Percentiles rank a stretch among this genome's conserved stretches.
Evolutionary conservation across 2,113 vertebrate genomes (phyloP).

Genomic region (Capreolus pygargus): DNA sequence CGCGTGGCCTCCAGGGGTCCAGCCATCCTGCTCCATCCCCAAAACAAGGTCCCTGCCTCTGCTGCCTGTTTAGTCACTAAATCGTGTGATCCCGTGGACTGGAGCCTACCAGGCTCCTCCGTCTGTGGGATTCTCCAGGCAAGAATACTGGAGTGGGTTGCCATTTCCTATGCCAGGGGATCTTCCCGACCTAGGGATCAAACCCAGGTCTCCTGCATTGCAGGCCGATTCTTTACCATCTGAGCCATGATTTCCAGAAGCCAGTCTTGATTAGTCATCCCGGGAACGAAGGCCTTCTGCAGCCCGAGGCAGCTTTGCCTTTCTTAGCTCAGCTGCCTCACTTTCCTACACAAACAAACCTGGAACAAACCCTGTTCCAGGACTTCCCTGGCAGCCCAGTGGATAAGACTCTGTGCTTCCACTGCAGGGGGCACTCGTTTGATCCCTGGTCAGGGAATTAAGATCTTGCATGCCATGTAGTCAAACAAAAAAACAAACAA

Average conservation of each 20-base stretch:
- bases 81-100: neutral
- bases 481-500: neutral
- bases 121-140: neutral
- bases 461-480: neutral
- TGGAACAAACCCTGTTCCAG: neutral
- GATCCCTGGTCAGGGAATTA: neutral
- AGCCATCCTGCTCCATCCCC: neutral
- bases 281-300: neutral
- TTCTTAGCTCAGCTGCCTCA: neutral
- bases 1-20: neutral
- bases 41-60: neutral
- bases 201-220: neutral
- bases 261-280: neutral
- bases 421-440: neutral
- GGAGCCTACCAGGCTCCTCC: neutral
- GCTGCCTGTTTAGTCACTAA: neutral
- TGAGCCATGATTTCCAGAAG: neutral
- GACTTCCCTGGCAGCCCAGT: neutral
- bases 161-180: neutral
- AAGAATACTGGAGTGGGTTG: neutral
- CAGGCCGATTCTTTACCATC: neutral
- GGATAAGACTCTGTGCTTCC: neutral
- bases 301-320: neutral
- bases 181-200: neutral
- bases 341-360: neutral